Evolutionary conservation across 1,140 invertebrate genomes (phyloP), one percentile per base, ranked within the genome.

Genomic region (Drosophila saltans): DNA sequence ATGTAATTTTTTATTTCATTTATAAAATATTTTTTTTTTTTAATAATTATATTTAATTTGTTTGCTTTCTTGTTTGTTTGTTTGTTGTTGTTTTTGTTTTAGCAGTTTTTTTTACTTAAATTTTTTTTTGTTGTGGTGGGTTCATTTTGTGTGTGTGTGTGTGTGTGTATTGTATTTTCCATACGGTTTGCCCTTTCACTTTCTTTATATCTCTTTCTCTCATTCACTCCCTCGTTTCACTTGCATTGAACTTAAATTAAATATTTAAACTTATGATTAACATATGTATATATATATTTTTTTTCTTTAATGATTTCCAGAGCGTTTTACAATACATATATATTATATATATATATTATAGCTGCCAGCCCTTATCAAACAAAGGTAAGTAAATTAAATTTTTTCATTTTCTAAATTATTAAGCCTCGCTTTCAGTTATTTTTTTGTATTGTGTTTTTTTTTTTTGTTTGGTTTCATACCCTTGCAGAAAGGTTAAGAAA

Each of bases 351-450:
- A 26, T 52, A 52, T 52, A 52, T 67, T 24, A 52, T 67, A 77
- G 73, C 60, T 77, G 66, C 74, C 74, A 52, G 45, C 45, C 45
- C 45, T 52, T 52, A 52, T 26, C n/a, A 26, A 52, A 24, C 2
- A 52, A 52, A 48, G 26, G 45, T 52, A 52, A 52, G 21, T 52
- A 26, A 52, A 52, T 52, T 10, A 26, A 26, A 57, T 48, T 45
- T 55, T 58, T 58, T 30, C 24, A 66, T 85, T 80, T 78, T 39
- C 69, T 84, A 68, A 85, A 66, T 73, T 73, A 82, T 40, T 59
- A 83, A 88, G 83, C 83, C 84, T 88, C 85, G 80, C 84, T 80
- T 77, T 80, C 56, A 86, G 76, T 81, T 39, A 58, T 66, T 26
- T 77, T 52, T 71, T 21, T 30, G 28, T 30, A 30, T 7, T 36